Conservation (phyloP, 1,140 invertebrate genomes). For the Uloborus diversus region DNA sequence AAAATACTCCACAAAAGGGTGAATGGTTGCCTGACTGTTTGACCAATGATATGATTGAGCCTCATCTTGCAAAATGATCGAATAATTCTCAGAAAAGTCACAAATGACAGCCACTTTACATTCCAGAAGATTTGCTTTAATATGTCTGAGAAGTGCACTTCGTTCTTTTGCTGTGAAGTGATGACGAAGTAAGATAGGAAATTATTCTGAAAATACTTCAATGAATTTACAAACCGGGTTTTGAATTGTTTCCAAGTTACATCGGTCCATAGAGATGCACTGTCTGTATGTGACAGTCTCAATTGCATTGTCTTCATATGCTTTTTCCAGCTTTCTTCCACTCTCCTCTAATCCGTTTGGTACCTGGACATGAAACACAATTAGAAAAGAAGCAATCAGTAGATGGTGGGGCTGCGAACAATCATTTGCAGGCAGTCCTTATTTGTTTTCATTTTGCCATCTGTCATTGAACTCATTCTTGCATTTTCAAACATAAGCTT, state of each 20-base stretch:
- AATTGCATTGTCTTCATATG: not conserved
- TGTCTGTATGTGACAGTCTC: not conserved
- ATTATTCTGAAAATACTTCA: not conserved
- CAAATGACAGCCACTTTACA: conserved; percentile 11
- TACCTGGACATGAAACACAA: no score
- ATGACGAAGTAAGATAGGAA: no score
- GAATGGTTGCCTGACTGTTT: conserved; percentile 59
- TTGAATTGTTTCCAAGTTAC: not conserved
- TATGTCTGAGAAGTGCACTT: not conserved
- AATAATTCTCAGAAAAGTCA: conserved; percentile 61
- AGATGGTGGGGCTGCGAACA: not conserved
- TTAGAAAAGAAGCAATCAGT: not conserved
- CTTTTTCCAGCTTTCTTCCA: not conserved
- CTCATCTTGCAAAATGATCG: conserved; percentile 57
- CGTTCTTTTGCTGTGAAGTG: conserved; percentile 35
- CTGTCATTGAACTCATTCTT: not conserved
- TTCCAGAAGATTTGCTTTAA: conserved; percentile 39
- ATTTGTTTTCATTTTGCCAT: not conserved
- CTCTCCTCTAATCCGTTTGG: not conserved
- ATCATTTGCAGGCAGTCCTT: not conserved
- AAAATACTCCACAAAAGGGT: conserved; percentile 56
- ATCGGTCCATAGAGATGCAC: not conserved
- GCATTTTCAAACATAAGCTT: not conserved
- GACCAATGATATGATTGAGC: conserved; percentile 58
- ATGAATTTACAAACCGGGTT: not conserved